These are phyloP conservation scores for Gorsachius magnificus DNA, from an alignment of 2,797 vertebrate genomes.

Conservation along the genomic window DNA sequence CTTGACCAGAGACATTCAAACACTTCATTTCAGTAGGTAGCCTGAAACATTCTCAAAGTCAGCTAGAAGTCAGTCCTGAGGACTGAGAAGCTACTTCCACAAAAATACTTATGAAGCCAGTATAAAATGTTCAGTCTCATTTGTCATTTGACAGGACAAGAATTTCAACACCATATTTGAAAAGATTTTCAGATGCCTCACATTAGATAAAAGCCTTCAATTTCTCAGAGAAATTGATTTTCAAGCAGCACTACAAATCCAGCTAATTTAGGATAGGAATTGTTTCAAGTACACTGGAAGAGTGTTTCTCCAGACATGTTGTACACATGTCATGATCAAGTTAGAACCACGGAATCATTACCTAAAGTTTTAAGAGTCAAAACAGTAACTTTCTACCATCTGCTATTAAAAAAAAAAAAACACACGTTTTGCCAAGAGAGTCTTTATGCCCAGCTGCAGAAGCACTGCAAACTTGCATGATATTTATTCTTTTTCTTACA, in stretches of 20 bases:
- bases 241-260: neutral
- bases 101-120: neutral
- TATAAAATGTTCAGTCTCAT: neutral
- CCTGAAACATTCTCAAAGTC: neutral
- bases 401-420: slow-evolving; percentile 12
- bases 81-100: neutral
- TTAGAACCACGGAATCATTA: neutral
- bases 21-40: neutral
- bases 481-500: neutral
- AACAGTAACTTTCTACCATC: neutral
- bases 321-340: neutral
- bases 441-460: neutral
- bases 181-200: neutral
- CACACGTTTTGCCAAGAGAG: neutral
- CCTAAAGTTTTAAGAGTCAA: neutral
- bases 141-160: neutral
- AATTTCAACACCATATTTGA: neutral
- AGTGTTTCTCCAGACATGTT: neutral
- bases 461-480: neutral
- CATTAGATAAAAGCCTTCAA: neutral
- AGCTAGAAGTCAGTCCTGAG: neutral
- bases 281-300: neutral
- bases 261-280: neutral
- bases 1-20: neutral
- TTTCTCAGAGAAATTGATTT: neutral